These are phyloP conservation scores for Elephas maximus DNA, from an alignment of 2,113 vertebrate genomes.

Conservation along the genomic window DNA sequence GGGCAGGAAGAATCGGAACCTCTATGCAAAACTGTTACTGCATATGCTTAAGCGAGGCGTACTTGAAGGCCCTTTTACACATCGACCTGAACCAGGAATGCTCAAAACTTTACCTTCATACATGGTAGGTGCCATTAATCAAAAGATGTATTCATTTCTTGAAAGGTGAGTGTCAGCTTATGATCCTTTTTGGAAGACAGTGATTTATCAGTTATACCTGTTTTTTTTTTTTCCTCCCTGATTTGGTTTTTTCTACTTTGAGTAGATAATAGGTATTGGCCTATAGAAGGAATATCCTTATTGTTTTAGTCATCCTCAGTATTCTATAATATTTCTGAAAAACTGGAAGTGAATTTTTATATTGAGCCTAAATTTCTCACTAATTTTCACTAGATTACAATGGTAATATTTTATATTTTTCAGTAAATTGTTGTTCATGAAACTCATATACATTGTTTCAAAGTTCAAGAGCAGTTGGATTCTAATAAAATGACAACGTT, in stretches of 20 bases:
- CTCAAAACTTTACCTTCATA: slow-evolving; percentile 94
- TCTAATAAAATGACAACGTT: background rate
- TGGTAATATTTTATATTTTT: slow-evolving; percentile 24
- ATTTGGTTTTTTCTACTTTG: background rate
- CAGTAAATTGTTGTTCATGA: slow-evolving; percentile 51
- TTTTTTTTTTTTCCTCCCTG: background rate
- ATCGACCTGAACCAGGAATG: slow-evolving; percentile 92
- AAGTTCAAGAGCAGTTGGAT: background rate
- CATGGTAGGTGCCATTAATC: slow-evolving; percentile 89
- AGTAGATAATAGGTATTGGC: background rate
- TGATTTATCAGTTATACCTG: background rate
- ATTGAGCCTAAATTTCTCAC: slow-evolving; percentile 10
- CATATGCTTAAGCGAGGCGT: slow-evolving; percentile 94
- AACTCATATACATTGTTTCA: slow-evolving; percentile 9
- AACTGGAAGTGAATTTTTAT: background rate
- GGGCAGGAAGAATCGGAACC: slow-evolving; percentile 94
- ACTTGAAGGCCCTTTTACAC: slow-evolving; percentile 93
- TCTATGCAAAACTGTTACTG: slow-evolving; percentile 93
- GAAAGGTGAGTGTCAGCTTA: background rate
- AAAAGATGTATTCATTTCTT: background rate
- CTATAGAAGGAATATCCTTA: background rate
- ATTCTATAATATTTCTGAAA: slow-evolving; percentile 53
- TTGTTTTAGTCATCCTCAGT: background rate
- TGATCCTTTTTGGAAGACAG: background rate
- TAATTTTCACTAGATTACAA: slow-evolving; percentile 47